Evolutionary conservation across 1,140 invertebrate genomes (phyloP).

Genomic region (Vanessa tameamea): DNA sequence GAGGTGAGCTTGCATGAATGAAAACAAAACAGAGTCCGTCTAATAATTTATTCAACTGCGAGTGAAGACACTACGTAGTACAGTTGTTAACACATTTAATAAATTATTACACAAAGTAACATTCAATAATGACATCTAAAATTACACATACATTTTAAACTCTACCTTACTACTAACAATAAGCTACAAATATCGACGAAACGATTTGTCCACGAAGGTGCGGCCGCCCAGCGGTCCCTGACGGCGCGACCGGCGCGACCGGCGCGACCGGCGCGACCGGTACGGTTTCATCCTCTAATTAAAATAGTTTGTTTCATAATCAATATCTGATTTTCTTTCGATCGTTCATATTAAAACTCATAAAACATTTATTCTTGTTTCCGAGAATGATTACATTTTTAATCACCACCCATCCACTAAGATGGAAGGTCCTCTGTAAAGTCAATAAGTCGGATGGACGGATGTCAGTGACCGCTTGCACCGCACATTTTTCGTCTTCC

Average conservation of each 20-base stretch:
- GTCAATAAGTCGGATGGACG: neutral
- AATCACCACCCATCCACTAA: too few relatives aligned
- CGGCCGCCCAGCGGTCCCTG: too few relatives aligned
- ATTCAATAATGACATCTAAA: conserved; percentile 11
- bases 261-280: too few relatives aligned
- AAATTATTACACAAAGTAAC: conserved; percentile 19
- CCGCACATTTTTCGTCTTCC: too few relatives aligned
- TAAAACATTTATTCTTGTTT: too few relatives aligned
- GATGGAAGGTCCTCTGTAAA: too few relatives aligned
- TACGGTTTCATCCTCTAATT: too few relatives aligned
- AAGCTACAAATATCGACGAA: neutral
- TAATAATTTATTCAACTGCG: neutral
- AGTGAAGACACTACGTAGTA: conserved; percentile 6
- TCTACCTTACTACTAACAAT: neutral
- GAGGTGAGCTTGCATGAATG: neutral
- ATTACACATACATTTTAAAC: neutral
- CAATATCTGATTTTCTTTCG: too few relatives aligned
- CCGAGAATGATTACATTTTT: too few relatives aligned
- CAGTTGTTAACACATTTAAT: conserved; percentile 7
- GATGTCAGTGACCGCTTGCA: neutral
- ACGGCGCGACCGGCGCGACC: too few relatives aligned
- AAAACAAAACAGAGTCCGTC: neutral
- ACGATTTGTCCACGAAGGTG: neutral
- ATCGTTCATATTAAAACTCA: too few relatives aligned
- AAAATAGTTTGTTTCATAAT: too few relatives aligned